These are phyloP conservation scores for Petrocephalus zakoni DNA, from an alignment of 2,113 vertebrate genomes.

Conservation along the genomic window DNA sequence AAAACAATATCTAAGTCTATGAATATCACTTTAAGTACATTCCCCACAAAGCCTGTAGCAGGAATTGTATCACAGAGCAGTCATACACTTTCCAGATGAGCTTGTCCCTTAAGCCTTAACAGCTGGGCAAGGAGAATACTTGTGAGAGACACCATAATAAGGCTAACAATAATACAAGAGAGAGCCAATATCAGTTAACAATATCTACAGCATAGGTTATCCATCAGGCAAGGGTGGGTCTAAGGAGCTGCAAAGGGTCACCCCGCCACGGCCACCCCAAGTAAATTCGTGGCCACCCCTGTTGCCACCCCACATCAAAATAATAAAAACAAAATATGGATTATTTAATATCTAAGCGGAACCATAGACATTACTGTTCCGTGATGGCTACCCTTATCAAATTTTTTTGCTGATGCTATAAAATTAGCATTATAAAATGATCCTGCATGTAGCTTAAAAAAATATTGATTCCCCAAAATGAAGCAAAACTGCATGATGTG, in stretches of 20 bases:
- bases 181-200: not conserved
- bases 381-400: not conserved
- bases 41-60: not conserved
- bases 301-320: not conserved
- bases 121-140: constrained; percentile 1
- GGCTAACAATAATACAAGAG: not conserved
- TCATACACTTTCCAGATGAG: constrained; percentile 7
- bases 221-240: not conserved
- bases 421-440: not conserved
- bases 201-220: not conserved
- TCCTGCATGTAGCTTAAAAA: not conserved
- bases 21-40: constrained; percentile 1
- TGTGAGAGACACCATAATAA: not conserved
- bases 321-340: not conserved
- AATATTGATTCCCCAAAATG: not conserved
- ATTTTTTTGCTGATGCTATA: not conserved
- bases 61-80: not conserved
- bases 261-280: not conserved
- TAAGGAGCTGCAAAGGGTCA: not conserved
- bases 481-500: not conserved
- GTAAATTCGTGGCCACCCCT: not conserved
- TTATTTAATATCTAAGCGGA: not conserved
- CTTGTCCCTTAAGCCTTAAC: not conserved
- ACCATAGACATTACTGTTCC: not conserved
- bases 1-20: not conserved